These are phyloP conservation scores for Aricia agestis DNA, from an alignment of 1,140 invertebrate genomes.

Conservation along the genomic window DNA sequence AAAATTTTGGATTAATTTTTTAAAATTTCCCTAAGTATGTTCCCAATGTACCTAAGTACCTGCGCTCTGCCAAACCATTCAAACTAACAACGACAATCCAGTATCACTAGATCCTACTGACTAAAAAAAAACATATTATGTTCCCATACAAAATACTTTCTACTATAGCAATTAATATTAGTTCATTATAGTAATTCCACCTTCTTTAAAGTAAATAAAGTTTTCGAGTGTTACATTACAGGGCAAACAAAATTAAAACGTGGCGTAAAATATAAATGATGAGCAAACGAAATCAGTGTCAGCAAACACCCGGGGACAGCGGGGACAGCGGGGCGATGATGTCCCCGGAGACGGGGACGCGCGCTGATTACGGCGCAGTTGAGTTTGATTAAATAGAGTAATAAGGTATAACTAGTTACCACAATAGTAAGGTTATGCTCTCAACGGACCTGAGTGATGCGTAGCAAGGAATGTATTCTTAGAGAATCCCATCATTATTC, in stretches of 20 bases:
- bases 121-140: too few species aligned
- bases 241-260: conserved; percentile 29
- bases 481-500: too few species aligned
- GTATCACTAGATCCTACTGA: too few species aligned
- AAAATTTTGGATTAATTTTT: background rate
- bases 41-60: too few species aligned
- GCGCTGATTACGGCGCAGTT: background rate
- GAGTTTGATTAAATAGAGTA: background rate
- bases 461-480: too few species aligned
- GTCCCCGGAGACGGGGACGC: conserved; percentile 15
- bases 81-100: too few species aligned
- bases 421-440: too few species aligned
- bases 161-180: too few species aligned
- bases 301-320: conserved; percentile 17
- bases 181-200: too few species aligned
- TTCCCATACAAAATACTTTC: too few species aligned
- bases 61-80: too few species aligned
- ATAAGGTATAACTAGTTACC: background rate
- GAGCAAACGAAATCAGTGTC: conserved; percentile 45
- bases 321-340: background rate
- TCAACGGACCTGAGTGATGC: too few species aligned
- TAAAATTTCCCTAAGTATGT: background rate
- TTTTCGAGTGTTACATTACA: background rate
- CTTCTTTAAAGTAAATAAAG: background rate
- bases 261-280: conserved; percentile 59